Conservation (phyloP, 2,797 vertebrate species). For the Phyllotis vaccarum region DNA sequence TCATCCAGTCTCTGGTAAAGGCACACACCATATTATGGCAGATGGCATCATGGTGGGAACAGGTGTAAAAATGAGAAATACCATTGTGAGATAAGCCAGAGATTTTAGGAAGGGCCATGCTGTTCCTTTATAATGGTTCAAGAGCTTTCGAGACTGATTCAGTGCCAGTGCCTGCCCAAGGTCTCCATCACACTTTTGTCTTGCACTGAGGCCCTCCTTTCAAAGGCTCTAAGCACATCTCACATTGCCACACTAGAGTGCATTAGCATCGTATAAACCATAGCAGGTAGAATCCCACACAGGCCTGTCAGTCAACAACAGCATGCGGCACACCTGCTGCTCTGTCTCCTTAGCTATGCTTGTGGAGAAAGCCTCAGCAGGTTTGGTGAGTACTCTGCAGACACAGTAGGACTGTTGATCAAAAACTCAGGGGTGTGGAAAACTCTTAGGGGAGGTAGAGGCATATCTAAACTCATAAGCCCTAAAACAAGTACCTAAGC, state of each 20-base stretch:
- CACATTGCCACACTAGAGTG: neutral
- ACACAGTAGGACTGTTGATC: neutral
- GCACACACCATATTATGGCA: neutral
- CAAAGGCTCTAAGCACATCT: neutral
- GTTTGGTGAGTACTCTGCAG: neutral
- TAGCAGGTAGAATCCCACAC: neutral
- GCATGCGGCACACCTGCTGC: neutral
- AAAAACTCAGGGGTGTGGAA: neutral
- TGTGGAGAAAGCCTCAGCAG: neutral
- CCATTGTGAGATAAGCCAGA: neutral
- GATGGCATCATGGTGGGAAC: neutral
- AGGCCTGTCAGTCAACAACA: neutral
- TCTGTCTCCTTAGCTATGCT: neutral
- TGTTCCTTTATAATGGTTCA: neutral
- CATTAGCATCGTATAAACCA: neutral
- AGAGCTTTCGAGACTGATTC: neutral
- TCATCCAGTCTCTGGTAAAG: neutral
- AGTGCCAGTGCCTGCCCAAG: neutral
- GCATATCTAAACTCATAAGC: neutral
- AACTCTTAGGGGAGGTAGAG: neutral
- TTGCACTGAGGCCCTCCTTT: neutral
- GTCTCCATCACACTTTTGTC: neutral
- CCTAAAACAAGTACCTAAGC: constrained; percentile 1
- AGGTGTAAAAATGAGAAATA: neutral
- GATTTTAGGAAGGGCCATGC: neutral